Base-by-base conservation (phyloP, 2,113 vertebrate species). In the Theristicus caerulescens region DNA sequence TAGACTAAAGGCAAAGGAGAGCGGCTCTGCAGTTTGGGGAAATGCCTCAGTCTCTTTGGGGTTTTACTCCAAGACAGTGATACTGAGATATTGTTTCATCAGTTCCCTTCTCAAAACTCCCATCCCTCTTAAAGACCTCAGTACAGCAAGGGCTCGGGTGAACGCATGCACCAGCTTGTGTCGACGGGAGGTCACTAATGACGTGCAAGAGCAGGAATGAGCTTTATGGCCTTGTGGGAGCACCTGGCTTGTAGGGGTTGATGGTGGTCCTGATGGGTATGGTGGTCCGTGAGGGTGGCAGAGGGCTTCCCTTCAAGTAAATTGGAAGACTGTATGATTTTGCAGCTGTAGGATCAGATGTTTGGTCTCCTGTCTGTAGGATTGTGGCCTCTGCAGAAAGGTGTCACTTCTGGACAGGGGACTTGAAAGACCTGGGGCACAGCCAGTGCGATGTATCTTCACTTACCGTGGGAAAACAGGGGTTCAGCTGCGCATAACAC, bases 121-220 rank as follows among this genome's bases (percentile, higher is more conserved):
- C 59, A 69, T 6, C 34, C 32, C 34, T 44, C 49, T 64, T 52
- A 29, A 58, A 59, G 38, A 13, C 19, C 54, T 77, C 8, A 1
- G 4, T 12, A 62, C 1, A 6, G 69, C 40, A 57, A 71, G n/a
- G 32, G 49, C 49, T 86, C 1, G 1, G 5, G n/a, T 18, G 55
- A 80, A 44, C 1, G 1, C 0, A 2, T 16, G 18, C 16, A 32
- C 11, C 3, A 0, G 36, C 42, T 25, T 38, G 17, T 47, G 14
- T 13, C 2, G 2, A 13, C 2, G 16, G 31, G 54, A 64, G 36
- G 36, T 31, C 8, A 0, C 14, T 29, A 46, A 3, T 3, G 52
- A 61, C 1, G 7, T 10, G 16, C 31, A 57, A 59, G 72, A 54
- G 47, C 47, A 62, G 36, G 36, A 83, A 73, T 13, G 51, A 62